Evolutionary conservation across 2,797 vertebrate species (phyloP), one percentile per base, ranked within the genome.

Genomic region (Sebastes iracundus): DNA sequence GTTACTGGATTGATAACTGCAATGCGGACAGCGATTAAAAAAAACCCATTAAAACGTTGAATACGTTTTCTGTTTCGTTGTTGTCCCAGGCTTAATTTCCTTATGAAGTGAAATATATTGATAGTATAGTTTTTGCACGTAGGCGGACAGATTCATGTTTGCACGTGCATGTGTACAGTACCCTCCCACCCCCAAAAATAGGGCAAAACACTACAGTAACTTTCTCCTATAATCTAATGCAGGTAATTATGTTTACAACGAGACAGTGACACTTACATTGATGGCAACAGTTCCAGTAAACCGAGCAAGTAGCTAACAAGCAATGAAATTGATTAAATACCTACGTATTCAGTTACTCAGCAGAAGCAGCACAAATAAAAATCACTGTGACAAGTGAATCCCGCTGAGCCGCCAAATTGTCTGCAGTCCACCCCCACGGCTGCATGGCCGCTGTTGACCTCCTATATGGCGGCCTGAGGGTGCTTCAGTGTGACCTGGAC

Each of bases 371-470:
- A 58, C 55, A 18, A 52, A 70, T 49, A 49, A 27, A 79, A 60
- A 25, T 28, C 23, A 56, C 53, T 46, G 9, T 22, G 46, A 77
- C 42, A 60, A 5, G 4, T 27, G 56, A n/a, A 8, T 70, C 72
- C 64, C 42, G 35, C 46, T 59, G 53, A 73, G 46, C 59, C 0
- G 1, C 13, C n/a, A 49, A 60, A 72, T 28, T 30, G 0, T n/a
- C 23, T 23, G 14, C 7, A 59, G 12, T 72, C 58, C 76, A 52
- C 65, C 67, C 69, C 67, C 69, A 77, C 52, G 1, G 20, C 56
- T 81, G 35, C 65, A 72, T 58, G 55, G 25, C 7, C 11, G 25
- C 59, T 16, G 55, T 52, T 76, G 76, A 82, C 68, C 4, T 77
- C 46, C 32, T 55, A 10, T 76, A 66, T 75, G 71, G 42, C 35